These are phyloP conservation scores for Pelobates cultripes DNA, from an alignment of 2,797 vertebrate species.

Conservation along the genomic window DNA sequence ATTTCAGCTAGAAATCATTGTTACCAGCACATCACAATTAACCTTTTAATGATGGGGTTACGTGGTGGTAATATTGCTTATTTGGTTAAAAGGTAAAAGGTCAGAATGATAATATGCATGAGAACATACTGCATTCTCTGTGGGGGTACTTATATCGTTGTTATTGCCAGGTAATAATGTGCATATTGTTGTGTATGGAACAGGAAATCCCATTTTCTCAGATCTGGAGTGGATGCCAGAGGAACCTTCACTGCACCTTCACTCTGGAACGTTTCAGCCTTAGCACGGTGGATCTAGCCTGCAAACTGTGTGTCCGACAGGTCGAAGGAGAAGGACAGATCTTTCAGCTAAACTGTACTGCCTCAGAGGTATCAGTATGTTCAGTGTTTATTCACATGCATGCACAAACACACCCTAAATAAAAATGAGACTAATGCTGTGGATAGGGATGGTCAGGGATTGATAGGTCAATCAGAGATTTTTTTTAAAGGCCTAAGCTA, in stretches of 20 bases:
- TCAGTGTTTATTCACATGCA: no score
- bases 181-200: not conserved
- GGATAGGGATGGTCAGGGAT: no score
- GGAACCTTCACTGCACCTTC: slow-evolving; percentile 93
- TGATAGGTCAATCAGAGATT: no score
- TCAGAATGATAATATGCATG: not conserved
- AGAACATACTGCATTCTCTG: not conserved
- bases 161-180: not conserved
- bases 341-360: slow-evolving; percentile 91
- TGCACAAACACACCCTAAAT: not conserved
- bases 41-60: not conserved
- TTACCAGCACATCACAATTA: not conserved
- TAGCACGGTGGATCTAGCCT: slow-evolving; percentile 84
- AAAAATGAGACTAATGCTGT: no score
- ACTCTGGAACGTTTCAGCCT: slow-evolving; percentile 89
- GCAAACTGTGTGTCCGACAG: slow-evolving; percentile 95
- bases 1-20: not conserved
- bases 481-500: no score
- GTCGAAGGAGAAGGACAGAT: slow-evolving; percentile 98
- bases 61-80: not conserved
- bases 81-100: not conserved
- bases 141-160: not conserved
- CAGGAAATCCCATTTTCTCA: slow-evolving; percentile 95
- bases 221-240: slow-evolving; percentile 92
- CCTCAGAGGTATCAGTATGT: slow-evolving; percentile 82